Conservation (phyloP, 2,888 invertebrate genomes). For the Caenorhabditis sulstoni region DNA sequence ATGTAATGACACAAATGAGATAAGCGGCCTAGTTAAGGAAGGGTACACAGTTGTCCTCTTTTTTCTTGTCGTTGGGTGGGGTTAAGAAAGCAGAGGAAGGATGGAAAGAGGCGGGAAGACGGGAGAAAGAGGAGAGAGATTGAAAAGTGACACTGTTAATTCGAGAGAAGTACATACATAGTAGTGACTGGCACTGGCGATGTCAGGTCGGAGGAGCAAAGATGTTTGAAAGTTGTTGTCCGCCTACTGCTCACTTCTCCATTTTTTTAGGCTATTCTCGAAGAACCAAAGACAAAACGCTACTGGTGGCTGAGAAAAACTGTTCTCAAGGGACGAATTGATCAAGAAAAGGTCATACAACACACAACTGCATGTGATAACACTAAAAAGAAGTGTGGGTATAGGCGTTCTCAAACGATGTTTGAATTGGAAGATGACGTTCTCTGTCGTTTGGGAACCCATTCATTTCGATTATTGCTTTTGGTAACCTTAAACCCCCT, state of each 20-base stretch:
- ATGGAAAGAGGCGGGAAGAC: not conserved
- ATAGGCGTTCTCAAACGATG: not conserved
- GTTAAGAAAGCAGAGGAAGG: conserved; percentile 2
- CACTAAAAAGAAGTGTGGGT: not conserved
- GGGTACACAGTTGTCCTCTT: conserved; percentile 18
- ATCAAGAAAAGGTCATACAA: conserved; percentile 52
- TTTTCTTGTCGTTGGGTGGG: conserved; percentile 25
- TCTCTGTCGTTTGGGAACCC: not conserved
- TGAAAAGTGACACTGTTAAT: conserved; percentile 57
- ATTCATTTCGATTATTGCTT: conserved; percentile 37
- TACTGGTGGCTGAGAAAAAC: conserved; percentile 22
- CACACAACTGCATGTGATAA: conserved; percentile 36
- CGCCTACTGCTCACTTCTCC: conserved; percentile 1
- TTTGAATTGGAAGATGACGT: not conserved
- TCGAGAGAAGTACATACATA: conserved; percentile 44
- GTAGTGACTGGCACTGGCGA: conserved; percentile 42
- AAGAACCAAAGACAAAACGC: conserved; percentile 17
- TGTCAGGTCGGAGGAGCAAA: not conserved
- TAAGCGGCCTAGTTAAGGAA: conserved; percentile 43
- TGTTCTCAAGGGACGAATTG: conserved; percentile 42
- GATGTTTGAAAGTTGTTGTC: conserved; percentile 17
- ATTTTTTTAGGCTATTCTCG: conserved; percentile 9
- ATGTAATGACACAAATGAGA: conserved; percentile 1
- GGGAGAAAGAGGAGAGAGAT: conserved; percentile 10
- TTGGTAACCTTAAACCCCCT: conserved; percentile 4